phyloP scores from a whole-genome alignment of 2,113 vertebrate genomes.

The Budorcas taxicolor region DNA sequence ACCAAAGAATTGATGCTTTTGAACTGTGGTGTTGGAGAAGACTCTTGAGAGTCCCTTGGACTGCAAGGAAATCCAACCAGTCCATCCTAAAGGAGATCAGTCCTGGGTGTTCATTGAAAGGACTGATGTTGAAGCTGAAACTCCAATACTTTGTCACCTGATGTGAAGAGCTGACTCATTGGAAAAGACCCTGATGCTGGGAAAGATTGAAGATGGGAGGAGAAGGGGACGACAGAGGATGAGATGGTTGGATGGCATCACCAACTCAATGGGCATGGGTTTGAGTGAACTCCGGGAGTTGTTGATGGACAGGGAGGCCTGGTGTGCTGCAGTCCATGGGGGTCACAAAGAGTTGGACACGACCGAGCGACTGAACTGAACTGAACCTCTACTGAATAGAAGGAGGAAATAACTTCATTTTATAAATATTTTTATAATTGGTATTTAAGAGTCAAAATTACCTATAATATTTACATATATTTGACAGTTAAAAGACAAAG shows the following conservation, averaged over 20 bases:
- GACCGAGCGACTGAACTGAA: not conserved
- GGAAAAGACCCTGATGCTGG: not conserved
- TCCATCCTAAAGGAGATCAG: not conserved
- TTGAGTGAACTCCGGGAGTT: not conserved
- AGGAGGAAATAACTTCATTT: not conserved
- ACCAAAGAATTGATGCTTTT: not conserved
- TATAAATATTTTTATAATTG: conserved; percentile 6
- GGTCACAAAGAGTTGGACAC: rapidly evolving
- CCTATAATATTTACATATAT: not conserved
- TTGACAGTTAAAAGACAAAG: not conserved
- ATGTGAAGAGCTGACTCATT: not conserved
- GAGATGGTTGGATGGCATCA: not conserved
- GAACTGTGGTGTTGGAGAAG: not conserved
- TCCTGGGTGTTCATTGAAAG: not conserved
- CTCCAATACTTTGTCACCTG: not conserved
- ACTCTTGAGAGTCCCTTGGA: not conserved
- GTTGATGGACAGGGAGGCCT: not conserved
- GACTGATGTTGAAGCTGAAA: not conserved
- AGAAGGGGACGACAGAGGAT: not conserved
- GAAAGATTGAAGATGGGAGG: not conserved
- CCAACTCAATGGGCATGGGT: not conserved
- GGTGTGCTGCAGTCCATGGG: not conserved
- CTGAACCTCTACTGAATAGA: not conserved
- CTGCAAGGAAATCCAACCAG: not conserved
- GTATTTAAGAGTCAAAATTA: not conserved